Evolutionary conservation across 2,888 invertebrate genomes (phyloP).

Genomic region (Barypeithes pellucidus): DNA sequence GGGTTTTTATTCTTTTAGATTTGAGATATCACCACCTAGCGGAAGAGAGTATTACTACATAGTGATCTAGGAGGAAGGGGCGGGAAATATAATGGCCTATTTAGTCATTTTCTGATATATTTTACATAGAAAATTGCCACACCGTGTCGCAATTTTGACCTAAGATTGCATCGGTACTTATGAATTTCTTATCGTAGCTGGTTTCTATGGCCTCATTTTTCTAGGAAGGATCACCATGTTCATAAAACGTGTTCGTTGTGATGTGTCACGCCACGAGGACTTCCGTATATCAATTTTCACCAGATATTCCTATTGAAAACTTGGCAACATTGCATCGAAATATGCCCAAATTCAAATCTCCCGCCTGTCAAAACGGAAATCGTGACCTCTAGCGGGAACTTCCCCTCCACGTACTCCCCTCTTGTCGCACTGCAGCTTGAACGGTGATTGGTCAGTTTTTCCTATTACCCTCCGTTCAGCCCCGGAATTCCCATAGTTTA

Average conservation of each 20-base stretch:
- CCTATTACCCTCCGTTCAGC: conserved; percentile 1
- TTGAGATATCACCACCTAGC: too few relatives aligned
- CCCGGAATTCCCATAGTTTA: neutral
- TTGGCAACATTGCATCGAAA: conserved; percentile 27
- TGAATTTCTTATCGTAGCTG: neutral
- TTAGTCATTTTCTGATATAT: too few relatives aligned
- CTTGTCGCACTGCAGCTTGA: conserved; percentile 35
- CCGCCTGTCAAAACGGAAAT: conserved; percentile 22
- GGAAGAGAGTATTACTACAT: too few relatives aligned
- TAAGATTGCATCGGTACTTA: neutral
- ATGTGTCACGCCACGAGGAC: neutral
- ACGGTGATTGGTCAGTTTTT: conserved; percentile 21
- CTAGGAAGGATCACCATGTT: neutral
- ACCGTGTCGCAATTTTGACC: too few relatives aligned
- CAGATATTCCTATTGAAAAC: neutral
- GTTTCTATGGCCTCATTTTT: conserved; percentile 7
- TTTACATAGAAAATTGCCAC: too few relatives aligned
- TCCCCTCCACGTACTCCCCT: conserved; percentile 22
- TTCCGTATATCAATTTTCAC: neutral
- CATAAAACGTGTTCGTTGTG: neutral
- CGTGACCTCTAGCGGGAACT: conserved; percentile 12
- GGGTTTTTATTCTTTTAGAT: too few relatives aligned
- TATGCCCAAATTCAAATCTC: conserved; percentile 14
- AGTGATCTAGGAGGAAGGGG: too few relatives aligned
- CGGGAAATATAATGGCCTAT: too few relatives aligned